Conservation (phyloP, 2,888 invertebrate genomes). For the Mayetiola destructor region DNA sequence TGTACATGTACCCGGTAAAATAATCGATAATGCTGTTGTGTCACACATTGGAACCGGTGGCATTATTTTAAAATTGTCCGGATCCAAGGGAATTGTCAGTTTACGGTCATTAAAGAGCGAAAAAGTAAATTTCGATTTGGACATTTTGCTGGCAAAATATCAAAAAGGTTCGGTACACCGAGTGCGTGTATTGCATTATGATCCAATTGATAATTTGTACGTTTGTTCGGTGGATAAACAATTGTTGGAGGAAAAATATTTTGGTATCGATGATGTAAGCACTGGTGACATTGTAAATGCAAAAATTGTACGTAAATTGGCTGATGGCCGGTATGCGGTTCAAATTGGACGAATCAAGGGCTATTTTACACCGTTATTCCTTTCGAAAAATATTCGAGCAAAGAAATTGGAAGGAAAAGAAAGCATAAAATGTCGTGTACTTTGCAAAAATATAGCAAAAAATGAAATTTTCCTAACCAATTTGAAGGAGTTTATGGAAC, state of each 20-base stretch:
- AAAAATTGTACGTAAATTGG: constrained; percentile 36
- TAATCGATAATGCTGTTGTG: constrained; percentile 44
- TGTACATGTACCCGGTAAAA: constrained; percentile 45
- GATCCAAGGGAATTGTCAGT: constrained; percentile 29
- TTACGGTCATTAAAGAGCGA: constrained; percentile 27
- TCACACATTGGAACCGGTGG: constrained; percentile 34
- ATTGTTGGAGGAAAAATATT: constrained; percentile 42
- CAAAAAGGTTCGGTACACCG: constrained; percentile 32
- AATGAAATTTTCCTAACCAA: constrained; percentile 45
- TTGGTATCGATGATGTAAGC: constrained; percentile 37
- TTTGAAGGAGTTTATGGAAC: constrained; percentile 47
- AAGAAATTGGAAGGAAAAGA: constrained; percentile 43
- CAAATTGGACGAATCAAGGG: constrained; percentile 41
- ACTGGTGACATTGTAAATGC: constrained; percentile 43
- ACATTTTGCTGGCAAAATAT: constrained; percentile 31
- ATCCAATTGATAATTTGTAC: constrained; percentile 48
- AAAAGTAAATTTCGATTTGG: constrained; percentile 32
- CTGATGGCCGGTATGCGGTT: constrained; percentile 38
- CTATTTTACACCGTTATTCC: constrained; percentile 42
- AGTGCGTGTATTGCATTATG: constrained; percentile 50
- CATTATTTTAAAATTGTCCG: constrained; percentile 28
- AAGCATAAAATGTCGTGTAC: constrained; percentile 44
- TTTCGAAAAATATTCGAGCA: constrained; percentile 33
- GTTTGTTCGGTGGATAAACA: constrained; percentile 49
- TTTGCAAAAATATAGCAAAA: constrained; percentile 36